These are phyloP conservation scores for Perca flavescens DNA, from an alignment of 2,113 vertebrate genomes.

Conservation along the genomic window DNA sequence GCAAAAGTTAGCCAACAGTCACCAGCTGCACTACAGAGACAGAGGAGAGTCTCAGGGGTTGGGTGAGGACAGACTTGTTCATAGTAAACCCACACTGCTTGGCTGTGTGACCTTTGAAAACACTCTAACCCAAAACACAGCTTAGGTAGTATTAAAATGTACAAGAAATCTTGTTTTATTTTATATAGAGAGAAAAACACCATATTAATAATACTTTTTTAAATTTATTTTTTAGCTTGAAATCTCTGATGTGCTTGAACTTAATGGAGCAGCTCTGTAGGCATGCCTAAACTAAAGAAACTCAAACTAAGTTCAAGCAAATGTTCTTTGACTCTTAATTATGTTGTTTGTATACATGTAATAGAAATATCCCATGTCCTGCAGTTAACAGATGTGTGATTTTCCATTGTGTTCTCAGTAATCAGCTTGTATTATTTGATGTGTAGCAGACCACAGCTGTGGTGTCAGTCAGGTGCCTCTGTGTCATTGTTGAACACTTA, in stretches of 20 bases:
- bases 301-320: no score
- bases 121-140: not conserved
- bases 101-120: not conserved
- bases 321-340: not conserved
- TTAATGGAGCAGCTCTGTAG: not conserved
- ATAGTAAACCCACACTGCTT: slow-evolving; percentile 8
- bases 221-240: not conserved
- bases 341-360: not conserved
- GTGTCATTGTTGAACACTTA: not conserved
- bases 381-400: not conserved
- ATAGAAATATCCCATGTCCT: not conserved
- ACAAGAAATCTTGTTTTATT: not conserved
- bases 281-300: not conserved
- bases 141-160: not conserved
- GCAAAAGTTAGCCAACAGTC: slow-evolving; percentile 9
- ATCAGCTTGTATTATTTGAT: not conserved
- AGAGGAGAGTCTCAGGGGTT: slow-evolving; percentile 19
- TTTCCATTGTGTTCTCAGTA: not conserved
- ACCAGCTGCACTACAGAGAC: not conserved
- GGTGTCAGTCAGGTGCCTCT: not conserved
- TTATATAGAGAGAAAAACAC: not conserved
- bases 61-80: slow-evolving; percentile 55
- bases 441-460: not conserved
- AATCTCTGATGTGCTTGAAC: not conserved
- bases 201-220: not conserved